Evolutionary conservation across 1,140 invertebrate genomes (phyloP).

Genomic region (Saxidomus purpurata): DNA sequence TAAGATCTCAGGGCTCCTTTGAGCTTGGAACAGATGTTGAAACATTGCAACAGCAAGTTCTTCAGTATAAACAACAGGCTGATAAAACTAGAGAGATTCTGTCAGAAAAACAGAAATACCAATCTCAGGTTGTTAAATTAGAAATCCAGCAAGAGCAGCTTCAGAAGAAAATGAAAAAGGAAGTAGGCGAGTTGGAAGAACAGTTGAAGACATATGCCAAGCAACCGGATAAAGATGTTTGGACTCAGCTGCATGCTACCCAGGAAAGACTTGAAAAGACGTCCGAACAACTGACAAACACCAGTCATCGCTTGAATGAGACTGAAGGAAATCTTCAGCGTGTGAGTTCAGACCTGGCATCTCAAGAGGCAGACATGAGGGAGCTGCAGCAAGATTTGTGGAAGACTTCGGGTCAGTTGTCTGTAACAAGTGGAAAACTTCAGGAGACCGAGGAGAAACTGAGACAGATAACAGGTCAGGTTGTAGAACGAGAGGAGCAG

Average conservation of each 20-base stretch:
- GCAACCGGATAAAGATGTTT: constrained; percentile 53
- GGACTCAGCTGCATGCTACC: constrained; percentile 64
- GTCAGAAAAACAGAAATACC: constrained; percentile 61
- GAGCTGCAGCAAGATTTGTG: constrained; percentile 55
- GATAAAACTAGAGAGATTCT: constrained; percentile 58
- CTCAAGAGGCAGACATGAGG: constrained; percentile 35
- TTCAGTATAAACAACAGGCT: constrained; percentile 43
- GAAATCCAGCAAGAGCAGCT: constrained; percentile 61
- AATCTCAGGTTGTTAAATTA: constrained; percentile 61
- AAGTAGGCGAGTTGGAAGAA: constrained; percentile 58
- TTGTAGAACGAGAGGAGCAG: constrained; percentile 73
- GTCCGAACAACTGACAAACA: constrained; percentile 57
- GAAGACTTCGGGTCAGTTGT: constrained; percentile 59
- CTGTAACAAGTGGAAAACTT: constrained; percentile 56
- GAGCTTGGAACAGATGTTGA: constrained; percentile 59
- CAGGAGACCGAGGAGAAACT: constrained; percentile 72
- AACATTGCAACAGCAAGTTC: constrained; percentile 56
- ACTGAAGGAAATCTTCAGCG: constrained; percentile 43
- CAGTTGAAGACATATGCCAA: constrained; percentile 47
- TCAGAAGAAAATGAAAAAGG: constrained; percentile 61
- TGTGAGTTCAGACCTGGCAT: constrained; percentile 15
- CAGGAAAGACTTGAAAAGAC: constrained; percentile 69
- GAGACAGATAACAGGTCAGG: constrained; percentile 52
- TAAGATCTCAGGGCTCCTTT: constrained; percentile 58
- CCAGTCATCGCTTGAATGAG: constrained; percentile 49